Percentiles rank a stretch among this genome's conserved stretches.
phyloP scores from a whole-genome alignment of 2,113 vertebrate genomes.

The Microcebus jonahi region DNA sequence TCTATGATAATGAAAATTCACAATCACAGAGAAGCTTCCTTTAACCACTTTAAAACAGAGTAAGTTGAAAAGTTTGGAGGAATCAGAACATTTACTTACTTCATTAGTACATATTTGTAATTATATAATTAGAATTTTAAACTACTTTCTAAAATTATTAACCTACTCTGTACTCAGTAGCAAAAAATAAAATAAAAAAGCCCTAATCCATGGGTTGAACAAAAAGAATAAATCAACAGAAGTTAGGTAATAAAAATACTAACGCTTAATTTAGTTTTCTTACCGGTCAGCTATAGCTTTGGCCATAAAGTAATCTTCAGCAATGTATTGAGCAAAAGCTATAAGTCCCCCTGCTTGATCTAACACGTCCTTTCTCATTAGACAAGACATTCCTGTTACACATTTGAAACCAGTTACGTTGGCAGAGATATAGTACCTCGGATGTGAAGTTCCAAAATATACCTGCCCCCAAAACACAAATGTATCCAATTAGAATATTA shows the following conservation, averaged over 20 bases:
- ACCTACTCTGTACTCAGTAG: neutral
- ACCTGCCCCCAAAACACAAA: constrained; percentile 87
- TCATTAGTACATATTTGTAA: neutral
- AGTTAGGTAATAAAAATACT: neutral
- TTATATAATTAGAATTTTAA: neutral
- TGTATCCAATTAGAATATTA: constrained; percentile 13
- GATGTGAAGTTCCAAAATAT: constrained; percentile 98
- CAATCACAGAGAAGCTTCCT: neutral
- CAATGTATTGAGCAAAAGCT: constrained; percentile 98
- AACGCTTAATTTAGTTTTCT: constrained; percentile 57
- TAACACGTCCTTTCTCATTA: constrained; percentile 98
- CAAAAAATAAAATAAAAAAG: constrained; percentile 10
- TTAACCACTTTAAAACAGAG: neutral
- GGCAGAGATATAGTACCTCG: constrained; percentile 97
- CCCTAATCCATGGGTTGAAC: neutral
- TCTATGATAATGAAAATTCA: constrained; percentile 24
- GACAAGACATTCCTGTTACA: constrained; percentile 98
- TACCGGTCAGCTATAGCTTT: constrained; percentile 99
- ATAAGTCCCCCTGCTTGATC: constrained; percentile 97
- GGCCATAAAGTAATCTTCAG: constrained; percentile 99
- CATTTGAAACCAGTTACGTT: constrained; percentile 98
- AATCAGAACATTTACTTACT: neutral
- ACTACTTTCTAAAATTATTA: constrained; percentile 14
- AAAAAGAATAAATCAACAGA: neutral
- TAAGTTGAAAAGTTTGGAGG: neutral